phyloP scores from a whole-genome alignment of 2,113 vertebrate genomes.

The Peromyscus leucopus region DNA sequence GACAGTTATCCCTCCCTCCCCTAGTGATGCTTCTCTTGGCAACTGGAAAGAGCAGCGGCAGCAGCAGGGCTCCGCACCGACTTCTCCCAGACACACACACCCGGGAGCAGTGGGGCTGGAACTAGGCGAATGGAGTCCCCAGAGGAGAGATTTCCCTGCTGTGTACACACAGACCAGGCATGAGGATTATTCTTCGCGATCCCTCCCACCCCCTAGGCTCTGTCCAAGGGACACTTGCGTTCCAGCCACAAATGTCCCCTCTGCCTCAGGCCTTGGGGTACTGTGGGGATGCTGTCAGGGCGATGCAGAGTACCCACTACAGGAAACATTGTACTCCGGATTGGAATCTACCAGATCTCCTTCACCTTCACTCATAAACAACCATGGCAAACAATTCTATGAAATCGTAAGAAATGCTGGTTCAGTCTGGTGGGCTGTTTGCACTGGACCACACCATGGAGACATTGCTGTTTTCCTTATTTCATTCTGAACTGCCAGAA shows the following conservation, averaged over 20 bases:
- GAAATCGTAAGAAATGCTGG: neutral
- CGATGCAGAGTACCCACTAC: neutral
- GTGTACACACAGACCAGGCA: neutral
- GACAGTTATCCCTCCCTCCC: constrained; percentile 61
- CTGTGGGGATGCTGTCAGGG: neutral
- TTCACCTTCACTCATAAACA: neutral
- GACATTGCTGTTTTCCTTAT: constrained; percentile 23
- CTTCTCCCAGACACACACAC: neutral
- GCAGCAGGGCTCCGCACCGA: neutral
- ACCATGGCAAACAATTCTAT: neutral
- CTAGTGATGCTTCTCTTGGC: constrained; percentile 39
- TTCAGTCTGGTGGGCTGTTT: neutral
- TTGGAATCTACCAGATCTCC: neutral
- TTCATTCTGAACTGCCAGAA: neutral
- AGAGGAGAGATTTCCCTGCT: neutral
- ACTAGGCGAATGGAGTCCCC: neutral
- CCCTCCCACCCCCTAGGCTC: neutral
- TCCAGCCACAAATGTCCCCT: neutral
- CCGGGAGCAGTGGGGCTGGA: neutral
- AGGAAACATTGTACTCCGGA: neutral
- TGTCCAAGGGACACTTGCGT: constrained; percentile 9
- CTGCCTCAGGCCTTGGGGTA: neutral
- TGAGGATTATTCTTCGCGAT: neutral
- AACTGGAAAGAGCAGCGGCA: constrained; percentile 13
- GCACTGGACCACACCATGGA: constrained; percentile 1